Evolutionary conservation across 2,888 invertebrate species (phyloP).

Genomic region (Hololepta plana): DNA sequence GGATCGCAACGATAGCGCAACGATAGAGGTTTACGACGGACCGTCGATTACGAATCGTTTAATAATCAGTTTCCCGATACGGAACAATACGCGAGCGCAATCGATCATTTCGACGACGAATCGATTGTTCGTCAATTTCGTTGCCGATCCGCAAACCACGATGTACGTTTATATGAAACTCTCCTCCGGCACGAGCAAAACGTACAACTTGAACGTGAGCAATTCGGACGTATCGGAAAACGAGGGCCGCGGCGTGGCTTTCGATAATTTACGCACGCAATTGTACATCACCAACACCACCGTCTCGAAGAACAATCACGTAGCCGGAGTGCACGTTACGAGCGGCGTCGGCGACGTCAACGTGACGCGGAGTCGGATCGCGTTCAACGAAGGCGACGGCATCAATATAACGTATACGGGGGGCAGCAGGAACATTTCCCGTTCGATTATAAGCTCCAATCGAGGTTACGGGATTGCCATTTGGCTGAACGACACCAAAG

Average conservation of each 20-base stretch:
- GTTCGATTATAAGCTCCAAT: constrained; percentile 72
- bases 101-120: constrained; percentile 68
- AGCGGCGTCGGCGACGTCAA: constrained; percentile 90
- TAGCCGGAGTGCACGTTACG: constrained; percentile 78
- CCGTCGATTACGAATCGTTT: constrained; percentile 49
- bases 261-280: constrained; percentile 78
- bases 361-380: constrained; percentile 75
- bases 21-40: constrained; percentile 65
- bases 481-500: constrained; percentile 73
- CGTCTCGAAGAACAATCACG: constrained; percentile 73
- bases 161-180: constrained; percentile 62
- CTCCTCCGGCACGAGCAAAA: constrained; percentile 56
- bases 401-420: constrained; percentile 92
- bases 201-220: constrained; percentile 74
- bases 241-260: constrained; percentile 85
- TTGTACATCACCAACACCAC: constrained; percentile 70
- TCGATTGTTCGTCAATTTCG: constrained; percentile 63
- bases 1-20: constrained; percentile 54
- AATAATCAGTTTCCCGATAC: constrained; percentile 50
- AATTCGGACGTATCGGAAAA: constrained; percentile 76
- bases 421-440: constrained; percentile 81
- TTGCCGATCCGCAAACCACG: constrained; percentile 51
- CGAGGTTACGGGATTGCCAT: constrained; percentile 74
- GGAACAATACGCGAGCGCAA: constrained; percentile 77
- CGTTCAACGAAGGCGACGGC: constrained; percentile 85